phyloP scores from a whole-genome alignment of 1,140 invertebrate species.

The Glomeris maerens region DNA sequence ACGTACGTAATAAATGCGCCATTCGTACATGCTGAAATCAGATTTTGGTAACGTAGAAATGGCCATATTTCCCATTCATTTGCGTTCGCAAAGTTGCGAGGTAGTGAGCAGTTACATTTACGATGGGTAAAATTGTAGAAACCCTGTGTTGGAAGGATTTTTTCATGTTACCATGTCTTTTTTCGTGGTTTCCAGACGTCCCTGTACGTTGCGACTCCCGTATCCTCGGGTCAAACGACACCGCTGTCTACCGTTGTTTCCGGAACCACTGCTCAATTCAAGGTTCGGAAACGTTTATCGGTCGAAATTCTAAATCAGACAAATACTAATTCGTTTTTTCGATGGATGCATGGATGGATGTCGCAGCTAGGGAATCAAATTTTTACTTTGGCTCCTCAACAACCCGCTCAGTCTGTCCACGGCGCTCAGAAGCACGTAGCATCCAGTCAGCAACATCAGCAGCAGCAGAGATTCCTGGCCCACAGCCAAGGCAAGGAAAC shows the following conservation, averaged over 20 bases:
- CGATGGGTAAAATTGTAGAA: too few relatives aligned
- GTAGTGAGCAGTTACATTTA: background rate
- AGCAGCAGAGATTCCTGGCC: slow-evolving; percentile 5
- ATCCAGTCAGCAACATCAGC: slow-evolving; percentile 2
- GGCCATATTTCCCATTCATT: background rate
- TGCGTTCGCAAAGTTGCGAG: background rate
- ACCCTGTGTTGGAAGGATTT: too few relatives aligned
- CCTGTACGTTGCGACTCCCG: slow-evolving; percentile 10
- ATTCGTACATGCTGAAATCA: background rate
- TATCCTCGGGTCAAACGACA: slow-evolving; percentile 13
- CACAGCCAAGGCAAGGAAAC: slow-evolving; percentile 1
- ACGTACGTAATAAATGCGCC: background rate
- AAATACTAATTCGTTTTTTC: background rate
- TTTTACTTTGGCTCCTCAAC: slow-evolving; percentile 8
- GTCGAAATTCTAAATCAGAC: background rate
- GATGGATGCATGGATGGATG: too few relatives aligned
- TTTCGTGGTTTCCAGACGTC: background rate
- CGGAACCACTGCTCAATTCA: background rate
- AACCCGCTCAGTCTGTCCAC: background rate
- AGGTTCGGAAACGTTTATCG: background rate
- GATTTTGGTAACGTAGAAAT: background rate
- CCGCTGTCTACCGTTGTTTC: slow-evolving; percentile 13
- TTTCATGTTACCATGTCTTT: background rate
- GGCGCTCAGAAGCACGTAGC: background rate
- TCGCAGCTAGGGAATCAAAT: slow-evolving; percentile 19